Conservation (phyloP, 2,888 invertebrate genomes). For the Lottia gigantea region DNA sequence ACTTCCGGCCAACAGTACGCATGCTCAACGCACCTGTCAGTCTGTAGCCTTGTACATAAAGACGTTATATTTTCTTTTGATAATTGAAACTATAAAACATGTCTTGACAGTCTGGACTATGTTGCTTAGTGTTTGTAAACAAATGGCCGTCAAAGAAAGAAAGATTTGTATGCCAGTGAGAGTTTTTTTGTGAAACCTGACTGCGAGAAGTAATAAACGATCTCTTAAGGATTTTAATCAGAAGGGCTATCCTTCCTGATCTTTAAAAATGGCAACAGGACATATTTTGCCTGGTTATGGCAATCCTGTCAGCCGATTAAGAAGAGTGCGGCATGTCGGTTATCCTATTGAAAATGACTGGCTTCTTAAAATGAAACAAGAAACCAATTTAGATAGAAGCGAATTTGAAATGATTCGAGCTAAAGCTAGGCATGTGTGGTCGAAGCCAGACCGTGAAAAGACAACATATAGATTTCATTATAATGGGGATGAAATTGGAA, state of each 20-base stretch:
- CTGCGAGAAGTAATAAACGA: background rate
- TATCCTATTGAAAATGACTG: slow-evolving; percentile 48
- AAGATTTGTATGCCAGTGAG: background rate
- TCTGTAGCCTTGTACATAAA: background rate
- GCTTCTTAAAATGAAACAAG: slow-evolving; percentile 36
- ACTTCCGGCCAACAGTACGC: background rate
- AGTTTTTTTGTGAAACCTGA: background rate
- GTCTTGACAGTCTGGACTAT: background rate
- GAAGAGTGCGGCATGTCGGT: slow-evolving; percentile 45
- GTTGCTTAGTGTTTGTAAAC: slow-evolving; percentile 52
- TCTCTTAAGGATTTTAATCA: background rate
- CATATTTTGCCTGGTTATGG: slow-evolving; percentile 60
- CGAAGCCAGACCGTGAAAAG: slow-evolving; percentile 31
- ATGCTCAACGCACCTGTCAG: background rate
- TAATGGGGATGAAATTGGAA: slow-evolving; percentile 36
- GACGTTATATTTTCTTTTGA: background rate
- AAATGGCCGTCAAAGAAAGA: slow-evolving; percentile 19
- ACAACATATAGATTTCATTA: slow-evolving; percentile 56
- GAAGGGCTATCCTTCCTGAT: background rate
- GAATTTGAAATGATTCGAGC: slow-evolving; percentile 47
- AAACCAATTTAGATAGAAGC: slow-evolving; percentile 31
- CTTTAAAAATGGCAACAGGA: slow-evolving; percentile 52
- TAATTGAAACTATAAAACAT: background rate
- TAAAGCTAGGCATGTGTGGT: slow-evolving; percentile 52
- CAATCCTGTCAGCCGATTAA: slow-evolving; percentile 48